These are phyloP conservation scores for Acanthurus tractus DNA, from an alignment of 2,797 vertebrate species.

Conservation along the genomic window DNA sequence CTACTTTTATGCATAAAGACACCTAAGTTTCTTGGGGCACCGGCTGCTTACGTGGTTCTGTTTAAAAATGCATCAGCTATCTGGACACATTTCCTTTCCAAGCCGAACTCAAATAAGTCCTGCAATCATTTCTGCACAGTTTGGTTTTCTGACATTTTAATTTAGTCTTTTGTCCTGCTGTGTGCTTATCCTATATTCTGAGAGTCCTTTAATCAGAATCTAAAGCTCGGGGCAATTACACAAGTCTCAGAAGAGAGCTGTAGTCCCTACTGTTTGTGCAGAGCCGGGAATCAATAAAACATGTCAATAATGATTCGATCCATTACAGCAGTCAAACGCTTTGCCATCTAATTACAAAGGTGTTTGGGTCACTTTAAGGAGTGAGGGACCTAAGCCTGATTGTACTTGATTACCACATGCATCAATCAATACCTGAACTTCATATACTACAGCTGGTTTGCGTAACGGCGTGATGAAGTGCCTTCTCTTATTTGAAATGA, in stretches of 20 bases:
- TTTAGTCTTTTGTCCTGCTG: conserved; percentile 41
- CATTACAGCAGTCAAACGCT: conserved; percentile 67
- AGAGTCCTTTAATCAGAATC: conserved; percentile 57
- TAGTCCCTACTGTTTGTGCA: conserved; percentile 43
- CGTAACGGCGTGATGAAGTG: conserved; percentile 27
- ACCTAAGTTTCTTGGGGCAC: neutral
- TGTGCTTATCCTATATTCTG: conserved; percentile 20
- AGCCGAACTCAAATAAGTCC: conserved; percentile 20
- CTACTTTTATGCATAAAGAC: conserved; percentile 31
- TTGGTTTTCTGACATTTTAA: conserved; percentile 51
- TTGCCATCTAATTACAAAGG: conserved; percentile 78
- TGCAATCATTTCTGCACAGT: conserved; percentile 26
- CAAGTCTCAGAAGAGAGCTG: conserved; percentile 37
- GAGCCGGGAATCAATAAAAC: conserved; percentile 72
- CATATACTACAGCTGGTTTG: conserved; percentile 46
- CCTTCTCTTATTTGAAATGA: conserved; percentile 10
- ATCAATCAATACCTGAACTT: conserved; percentile 66
- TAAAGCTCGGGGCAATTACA: conserved; percentile 50
- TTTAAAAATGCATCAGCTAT: conserved; percentile 40
- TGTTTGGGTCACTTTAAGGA: conserved; percentile 69
- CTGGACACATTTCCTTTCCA: conserved; percentile 7
- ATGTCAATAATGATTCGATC: conserved; percentile 73
- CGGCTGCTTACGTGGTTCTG: neutral
- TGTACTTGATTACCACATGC: conserved; percentile 46
- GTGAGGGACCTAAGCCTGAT: conserved; percentile 61